Evolutionary conservation across 1,140 invertebrate species (phyloP), one percentile per base, ranked within the genome.

Genomic region (Periplaneta americana): DNA sequence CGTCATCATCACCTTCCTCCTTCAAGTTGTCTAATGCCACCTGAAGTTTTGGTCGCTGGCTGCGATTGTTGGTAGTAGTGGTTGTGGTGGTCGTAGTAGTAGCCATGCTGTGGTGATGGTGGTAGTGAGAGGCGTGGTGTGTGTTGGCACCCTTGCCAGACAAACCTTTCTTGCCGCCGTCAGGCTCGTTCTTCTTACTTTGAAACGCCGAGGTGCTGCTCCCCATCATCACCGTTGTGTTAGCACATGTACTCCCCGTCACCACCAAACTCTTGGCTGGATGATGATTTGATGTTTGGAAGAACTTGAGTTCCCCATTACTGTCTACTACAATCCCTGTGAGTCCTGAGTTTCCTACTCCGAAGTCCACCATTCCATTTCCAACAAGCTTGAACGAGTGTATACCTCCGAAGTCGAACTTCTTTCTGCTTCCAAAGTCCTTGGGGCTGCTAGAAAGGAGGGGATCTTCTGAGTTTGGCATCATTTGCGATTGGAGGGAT

Each of bases 401-500:
- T 66, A 88, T 84, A 18, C 84, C 84, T 37, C 88, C 88, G 80
- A 93, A 92, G 83, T 93, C 92, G 81, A 93, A 92, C 83, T 90
- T 90, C 75, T 92, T 91, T 74, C 92, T 90, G 17, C 91, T 89
- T 0, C 91, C 91, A 86, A 95, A 96, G 84, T 96, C 95, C 81
- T 95, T 93, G 0, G 95, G 94, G 83, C 93, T 95, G 28, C 95
- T 96, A 0, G 95, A 96, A 28, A 96, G 85, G 1, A 96, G 85
- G 0, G 95, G 95, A 86, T 96, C 95, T 84, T 96, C 95, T 0
- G 95, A 96, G 85, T 96, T 96, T 11, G 95, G 92, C 94, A 96
- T 95, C 93, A 95, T 94, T 85, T 94, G 93, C 48, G 91, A 93
- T 84, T 94, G 93, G 5, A 94, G 85, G 0, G 89, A 88, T 80